Base-by-base conservation (phyloP, 2,888 invertebrate species). In the Troglohyphantes excavatus region DNA sequence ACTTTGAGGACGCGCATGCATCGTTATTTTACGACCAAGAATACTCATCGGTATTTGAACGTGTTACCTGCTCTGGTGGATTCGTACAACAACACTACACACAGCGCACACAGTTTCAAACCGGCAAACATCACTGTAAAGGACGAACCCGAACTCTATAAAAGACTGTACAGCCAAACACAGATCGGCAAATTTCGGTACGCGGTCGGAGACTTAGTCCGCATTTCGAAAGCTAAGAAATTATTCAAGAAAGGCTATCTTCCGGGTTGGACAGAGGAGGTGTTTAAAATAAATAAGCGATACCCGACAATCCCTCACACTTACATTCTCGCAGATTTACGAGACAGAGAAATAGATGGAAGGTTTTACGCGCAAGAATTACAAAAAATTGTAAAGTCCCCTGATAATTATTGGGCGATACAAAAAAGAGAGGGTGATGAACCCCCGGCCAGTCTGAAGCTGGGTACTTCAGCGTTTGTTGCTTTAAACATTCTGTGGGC, bases 221-320 rank as follows among this genome's bases (percentile, higher is more conserved):
- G 68, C 17, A 81, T 68, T 68, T 81, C 81, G 11, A 81, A 81
- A 29, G 59, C 68, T 53, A n/a, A 27, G 21, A 81, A 33, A 53
- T 21, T 33, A 7, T 68, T 68, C 21, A 46, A 53, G n/a, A 68
- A 53, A 68, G 81, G 68, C 2, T 68, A 81, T 53, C 33, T 81
- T 5, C 68, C 68, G 2, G 53, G 65, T 13, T 68, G 68, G 68
- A 81, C 68, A 0, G 81, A 68, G 53, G 21, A 81, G 21, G 43
- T 19, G 0, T 68, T 68, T 29, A 19, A 9, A 27, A 19, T 68
- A 7, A n/a, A 26, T 21, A 67, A 26, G 11, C 13, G 79, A 46
- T 67, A 53, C 67, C 79, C 43, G 0, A 79, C 79, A 29, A 78
- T 23, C 26, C 65, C 78, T 0, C 65, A 63, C 2, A 65, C 75